Conservation (phyloP, 2,888 invertebrate genomes). For the Timema podura region DNA sequence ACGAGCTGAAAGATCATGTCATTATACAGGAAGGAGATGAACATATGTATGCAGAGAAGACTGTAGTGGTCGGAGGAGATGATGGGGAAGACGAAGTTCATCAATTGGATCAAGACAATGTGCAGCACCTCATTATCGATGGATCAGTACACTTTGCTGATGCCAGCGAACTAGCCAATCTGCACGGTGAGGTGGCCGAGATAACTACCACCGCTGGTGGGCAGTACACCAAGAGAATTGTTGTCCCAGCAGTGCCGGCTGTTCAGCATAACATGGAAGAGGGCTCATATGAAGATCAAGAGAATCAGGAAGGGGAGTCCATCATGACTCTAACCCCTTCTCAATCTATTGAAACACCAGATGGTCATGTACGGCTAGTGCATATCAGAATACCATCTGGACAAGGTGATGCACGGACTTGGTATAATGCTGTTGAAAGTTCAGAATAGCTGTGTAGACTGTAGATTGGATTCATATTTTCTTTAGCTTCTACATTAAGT, state of each 20-base stretch:
- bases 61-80: conserved; percentile 26
- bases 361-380: conserved; percentile 39
- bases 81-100: conserved; percentile 31
- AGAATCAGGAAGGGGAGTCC: conserved; percentile 21
- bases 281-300: conserved; percentile 27
- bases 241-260: conserved; percentile 33
- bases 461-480: too few species aligned
- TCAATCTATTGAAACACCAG: conserved; percentile 33
- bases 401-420: conserved; percentile 33
- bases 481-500: too few species aligned
- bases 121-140: conserved; percentile 38
- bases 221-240: conserved; percentile 30
- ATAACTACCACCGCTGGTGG: conserved; percentile 25
- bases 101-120: conserved; percentile 34
- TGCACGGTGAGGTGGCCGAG: conserved; percentile 33
- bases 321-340: conserved; percentile 22
- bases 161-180: conserved; percentile 32
- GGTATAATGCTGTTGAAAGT: conserved; percentile 36
- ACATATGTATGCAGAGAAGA: conserved; percentile 23
- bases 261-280: conserved; percentile 21
- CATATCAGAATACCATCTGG: conserved; percentile 39
- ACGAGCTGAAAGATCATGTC: conserved; percentile 51
- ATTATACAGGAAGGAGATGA: conserved; percentile 45
- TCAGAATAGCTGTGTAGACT: conserved; percentile 17
- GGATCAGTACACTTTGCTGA: conserved; percentile 39